Conservation (phyloP, 2,888 invertebrate species). For the Thyatira batis region DNA sequence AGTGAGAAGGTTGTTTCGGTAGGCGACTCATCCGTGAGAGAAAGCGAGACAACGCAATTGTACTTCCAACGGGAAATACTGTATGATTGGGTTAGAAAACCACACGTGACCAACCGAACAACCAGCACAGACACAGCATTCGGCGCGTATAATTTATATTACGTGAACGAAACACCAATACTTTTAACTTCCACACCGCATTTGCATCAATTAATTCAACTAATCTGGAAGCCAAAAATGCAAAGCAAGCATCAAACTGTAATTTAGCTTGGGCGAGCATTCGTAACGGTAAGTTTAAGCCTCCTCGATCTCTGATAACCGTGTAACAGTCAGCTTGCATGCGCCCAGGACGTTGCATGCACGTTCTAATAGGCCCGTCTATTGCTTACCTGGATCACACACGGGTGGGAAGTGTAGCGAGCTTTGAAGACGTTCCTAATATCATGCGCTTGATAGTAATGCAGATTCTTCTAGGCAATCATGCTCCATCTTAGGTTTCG, state of each 20-base stretch:
- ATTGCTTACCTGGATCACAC: conserved; percentile 38
- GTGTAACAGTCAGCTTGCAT: conserved; percentile 57
- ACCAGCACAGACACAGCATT: too few relatives aligned
- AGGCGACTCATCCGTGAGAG: too few relatives aligned
- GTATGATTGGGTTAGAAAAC: too few relatives aligned
- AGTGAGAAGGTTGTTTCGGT: too few relatives aligned
- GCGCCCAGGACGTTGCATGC: conserved; percentile 56
- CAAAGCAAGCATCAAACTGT: conserved; percentile 33
- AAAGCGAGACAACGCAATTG: too few relatives aligned
- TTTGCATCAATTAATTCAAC: conserved; percentile 15
- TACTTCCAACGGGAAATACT: too few relatives aligned
- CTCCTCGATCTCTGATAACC: conserved; percentile 60
- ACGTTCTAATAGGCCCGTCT: conserved; percentile 52
- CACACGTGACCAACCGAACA: too few relatives aligned
- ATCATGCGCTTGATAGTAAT: not conserved
- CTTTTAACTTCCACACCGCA: conserved; percentile 10
- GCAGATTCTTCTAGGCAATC: too few relatives aligned
- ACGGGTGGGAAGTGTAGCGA: conserved; percentile 18
- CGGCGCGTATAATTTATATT: too few relatives aligned
- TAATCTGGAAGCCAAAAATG: conserved; percentile 19
- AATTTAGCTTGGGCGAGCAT: conserved; percentile 34
- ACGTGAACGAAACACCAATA: too few relatives aligned
- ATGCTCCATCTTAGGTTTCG: too few relatives aligned
- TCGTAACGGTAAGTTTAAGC: conserved; percentile 26
- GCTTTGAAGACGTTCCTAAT: not conserved